A percentile compares a stretch with the other conserved stretches of the same genome.
Conservation (phyloP, 2,797 vertebrate genomes). For the Rhinoraja longicauda region DNA sequence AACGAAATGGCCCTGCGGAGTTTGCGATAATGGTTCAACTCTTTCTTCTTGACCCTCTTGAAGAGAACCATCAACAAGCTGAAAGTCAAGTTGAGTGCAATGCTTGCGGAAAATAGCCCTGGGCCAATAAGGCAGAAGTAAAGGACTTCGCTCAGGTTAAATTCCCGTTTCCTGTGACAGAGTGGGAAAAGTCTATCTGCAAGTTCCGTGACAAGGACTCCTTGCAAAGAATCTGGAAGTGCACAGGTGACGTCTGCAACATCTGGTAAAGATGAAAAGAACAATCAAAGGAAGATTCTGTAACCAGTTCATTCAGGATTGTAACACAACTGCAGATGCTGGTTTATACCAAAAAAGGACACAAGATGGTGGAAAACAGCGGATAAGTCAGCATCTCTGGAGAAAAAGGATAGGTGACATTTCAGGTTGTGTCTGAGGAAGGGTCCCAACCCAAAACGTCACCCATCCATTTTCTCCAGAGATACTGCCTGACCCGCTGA, state of each 20-base stretch:
- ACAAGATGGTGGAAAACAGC: too few species aligned
- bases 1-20: conserved; percentile 18
- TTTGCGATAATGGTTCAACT: conserved; percentile 1
- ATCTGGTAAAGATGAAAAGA: conserved; percentile 23
- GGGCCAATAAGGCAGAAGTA: conserved; percentile 30
- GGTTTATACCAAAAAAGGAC: too few species aligned
- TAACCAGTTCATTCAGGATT: background rate
- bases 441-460: too few species aligned
- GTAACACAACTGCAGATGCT: too few species aligned
- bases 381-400: too few species aligned
- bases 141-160: background rate
- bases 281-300: background rate
- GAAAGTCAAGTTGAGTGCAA: conserved; percentile 19
- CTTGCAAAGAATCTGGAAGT: conserved; percentile 22
- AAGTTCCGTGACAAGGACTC: background rate
- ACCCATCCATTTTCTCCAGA: too few species aligned
- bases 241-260: conserved; percentile 17
- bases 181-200: background rate
- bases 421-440: too few species aligned
- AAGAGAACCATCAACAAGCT: conserved; percentile 11
- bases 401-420: too few species aligned
- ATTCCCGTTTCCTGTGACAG: background rate
- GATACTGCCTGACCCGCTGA: too few species aligned
- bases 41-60: conserved; percentile 20
- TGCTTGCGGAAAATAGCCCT: conserved; percentile 15